Evolutionary conservation across 2,113 vertebrate genomes (phyloP), one percentile per base, ranked within the genome.

Genomic region (Periophthalmodon schlosseri): DNA sequence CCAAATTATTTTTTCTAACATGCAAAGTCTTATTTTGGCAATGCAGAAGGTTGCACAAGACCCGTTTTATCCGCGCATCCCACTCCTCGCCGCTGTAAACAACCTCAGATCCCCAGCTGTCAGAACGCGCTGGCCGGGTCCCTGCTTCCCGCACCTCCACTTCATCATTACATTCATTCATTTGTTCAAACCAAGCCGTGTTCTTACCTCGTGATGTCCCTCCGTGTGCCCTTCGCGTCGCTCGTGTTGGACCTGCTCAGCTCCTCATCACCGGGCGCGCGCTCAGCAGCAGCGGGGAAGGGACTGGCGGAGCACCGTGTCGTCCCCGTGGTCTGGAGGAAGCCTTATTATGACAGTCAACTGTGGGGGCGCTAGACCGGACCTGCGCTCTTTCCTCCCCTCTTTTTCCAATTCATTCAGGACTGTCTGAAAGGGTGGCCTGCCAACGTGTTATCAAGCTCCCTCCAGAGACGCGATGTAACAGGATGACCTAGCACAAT

Each of bases 201-300:
- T n/a, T 18, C 11, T 20, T 58, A 12, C 20, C 44, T 65, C 28
- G 52, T 74, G 54, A 6, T 49, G 84, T 86, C 69, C 50, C 85
- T 87, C 85, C 76, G 78, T 74, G 77, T 82, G 86, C 83, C 90
- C 91, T 90, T 88, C 86, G 83, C 81, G 83, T 86, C 64, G 85
- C 80, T 86, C 90, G 66, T 56, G 18, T 20, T 13, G 47, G 87
- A 84, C 89, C 90, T 90, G 86, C 87, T 91, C 91, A 89, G 83
- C 82, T 81, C 86, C 85, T 90, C 89, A 87, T 86, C 88, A 79
- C 88, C 79, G 76, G 82, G 81, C 87, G 79, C 18, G 20, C 52
- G 18, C 87, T 83, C 77, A 58, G 63, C 83, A 91, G 83, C 83
- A 90, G 83, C 82, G 64, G 81, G 76, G 75, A 76, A 70, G 83